Evolutionary conservation across 1,140 invertebrate genomes (phyloP), one percentile per base, ranked within the genome.

Genomic region (Calephelis virginiensis): DNA sequence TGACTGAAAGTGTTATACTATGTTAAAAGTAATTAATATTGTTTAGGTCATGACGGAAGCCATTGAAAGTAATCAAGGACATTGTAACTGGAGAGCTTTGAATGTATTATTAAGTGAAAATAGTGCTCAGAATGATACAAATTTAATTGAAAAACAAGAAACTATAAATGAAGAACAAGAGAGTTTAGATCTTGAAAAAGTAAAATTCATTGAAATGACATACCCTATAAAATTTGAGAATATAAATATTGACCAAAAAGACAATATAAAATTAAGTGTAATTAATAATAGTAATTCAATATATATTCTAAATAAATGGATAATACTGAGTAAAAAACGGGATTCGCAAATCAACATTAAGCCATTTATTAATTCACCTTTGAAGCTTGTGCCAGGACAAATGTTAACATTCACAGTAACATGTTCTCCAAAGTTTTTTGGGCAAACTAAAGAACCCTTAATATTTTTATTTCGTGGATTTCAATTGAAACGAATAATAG

Each of bases 21-120:
- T 43, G 8, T 0, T 43, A 43, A 43, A 43, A 9, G 6, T 9
- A 8, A 43, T 43, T 43, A 7, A 43, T 43, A 9, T 45, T 53
- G 81, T 72, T 11, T 71, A 92, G 91, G 93, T 95, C 12, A 76
- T 93, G 61, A 90, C 92, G 11, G 93, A 95, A 75, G 91, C 93
- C 28, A 94, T 95, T 69, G 94, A 95, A 85, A 95, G 94, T 81
- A 92, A 93, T 68, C 94, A 95, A 89, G 91, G 90, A 12, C 63
- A 69, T 5, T 92, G 82, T 67, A 83, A 71, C n/a, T 95, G 94
- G 94, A 84, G 95, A 66, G 94, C 94, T 14, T 68, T 95, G 61
- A 92, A 92, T 70, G 76, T 95, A 45, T 77, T 94, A 17, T 78
- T 74, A 49, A 76, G 68, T 72, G 78, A 80, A 62, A 67, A 43